Evolutionary conservation across 2,113 vertebrate genomes (phyloP), one percentile per base, ranked within the genome.

Genomic region (Hiodon tergisus): DNA sequence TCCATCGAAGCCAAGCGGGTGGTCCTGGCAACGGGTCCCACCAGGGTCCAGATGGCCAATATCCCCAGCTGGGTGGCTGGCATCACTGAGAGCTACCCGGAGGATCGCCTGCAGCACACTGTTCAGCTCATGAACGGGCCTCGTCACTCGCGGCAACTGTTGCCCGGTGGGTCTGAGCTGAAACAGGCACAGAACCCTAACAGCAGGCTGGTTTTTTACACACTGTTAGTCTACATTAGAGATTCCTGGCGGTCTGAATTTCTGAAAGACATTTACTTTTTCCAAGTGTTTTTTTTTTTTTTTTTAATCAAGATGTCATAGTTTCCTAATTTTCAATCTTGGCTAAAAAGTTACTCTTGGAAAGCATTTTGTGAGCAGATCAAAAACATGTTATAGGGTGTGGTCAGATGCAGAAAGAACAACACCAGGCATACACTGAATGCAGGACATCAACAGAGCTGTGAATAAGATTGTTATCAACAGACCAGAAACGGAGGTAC

Each of bases 21-120:
- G 0, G 77, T 92, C 2, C 68, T 93, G 85, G 91, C 91, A 6
- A 90, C 88, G 3, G 91, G 91, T 55, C 88, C 90, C 0, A 92
- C 89, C 3, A 81, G 91, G 14, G 85, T 85, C 48, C 89, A 89
- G 73, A 91, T 92, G 90, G 89, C 85, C 8, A 92, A 90, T 79
- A 84, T 92, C 72, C 91, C 90, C 0, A 17, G 58, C 2, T 92
- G 91, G 91, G 90, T 90, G 46, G 72, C 50, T 16, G 68, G 69
- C 50, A 88, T 92, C 4, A 73, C 68, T 9, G 88, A 92, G 81
- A 87, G 58, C 54, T 92, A 85, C 78, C 90, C 91, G 3, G 86
- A 92, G 74, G 86, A 86, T 59, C 83, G 83, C 3, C 62, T 93
- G 52, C 89, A 83, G 47, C 90, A 92, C 83, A 90, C 89, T 0